A percentile compares a stretch with the other conserved stretches of the same genome.
Conservation (phyloP, 2,888 invertebrate genomes). For the Stenolophus ochropezus region DNA sequence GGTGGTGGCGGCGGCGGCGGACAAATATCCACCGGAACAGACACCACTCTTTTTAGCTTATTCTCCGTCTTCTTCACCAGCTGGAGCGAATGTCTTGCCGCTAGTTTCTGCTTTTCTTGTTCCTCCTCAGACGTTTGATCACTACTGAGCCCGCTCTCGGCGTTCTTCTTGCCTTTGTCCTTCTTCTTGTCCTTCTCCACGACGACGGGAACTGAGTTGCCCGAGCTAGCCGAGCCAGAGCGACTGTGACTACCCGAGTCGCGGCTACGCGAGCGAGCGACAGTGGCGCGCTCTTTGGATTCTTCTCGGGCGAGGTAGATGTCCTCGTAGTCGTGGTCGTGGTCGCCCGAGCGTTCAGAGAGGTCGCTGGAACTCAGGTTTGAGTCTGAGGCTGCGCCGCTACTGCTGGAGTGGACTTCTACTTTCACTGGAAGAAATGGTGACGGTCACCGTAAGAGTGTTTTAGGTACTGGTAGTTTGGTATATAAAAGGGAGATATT, state of each 20-base stretch:
- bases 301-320: conserved; percentile 84
- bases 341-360: conserved; percentile 74
- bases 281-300: conserved; percentile 66
- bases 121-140: conserved; percentile 70
- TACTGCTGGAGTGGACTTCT: conserved; percentile 87
- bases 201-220: conserved; percentile 67
- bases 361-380: conserved; percentile 77
- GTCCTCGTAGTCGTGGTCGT: conserved; percentile 87
- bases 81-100: conserved; percentile 70
- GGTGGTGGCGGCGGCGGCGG: conserved; percentile 83
- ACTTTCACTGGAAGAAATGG: too few species aligned
- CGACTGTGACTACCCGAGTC: conserved; percentile 87
- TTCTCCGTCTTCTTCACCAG: conserved; percentile 65
- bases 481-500: too few species aligned
- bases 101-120: conserved; percentile 69
- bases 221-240: conserved; percentile 74
- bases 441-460: too few species aligned
- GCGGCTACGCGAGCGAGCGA: conserved; percentile 67
- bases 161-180: conserved; percentile 62
- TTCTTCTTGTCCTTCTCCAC: neutral
- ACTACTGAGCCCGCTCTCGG: conserved; percentile 71
- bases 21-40: conserved; percentile 75
- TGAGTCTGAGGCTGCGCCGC: conserved; percentile 80
- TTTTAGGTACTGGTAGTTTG: too few species aligned
- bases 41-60: conserved; percentile 76